phyloP scores from a whole-genome alignment of 2,113 vertebrate species.

The Bambusicola thoracicus region DNA sequence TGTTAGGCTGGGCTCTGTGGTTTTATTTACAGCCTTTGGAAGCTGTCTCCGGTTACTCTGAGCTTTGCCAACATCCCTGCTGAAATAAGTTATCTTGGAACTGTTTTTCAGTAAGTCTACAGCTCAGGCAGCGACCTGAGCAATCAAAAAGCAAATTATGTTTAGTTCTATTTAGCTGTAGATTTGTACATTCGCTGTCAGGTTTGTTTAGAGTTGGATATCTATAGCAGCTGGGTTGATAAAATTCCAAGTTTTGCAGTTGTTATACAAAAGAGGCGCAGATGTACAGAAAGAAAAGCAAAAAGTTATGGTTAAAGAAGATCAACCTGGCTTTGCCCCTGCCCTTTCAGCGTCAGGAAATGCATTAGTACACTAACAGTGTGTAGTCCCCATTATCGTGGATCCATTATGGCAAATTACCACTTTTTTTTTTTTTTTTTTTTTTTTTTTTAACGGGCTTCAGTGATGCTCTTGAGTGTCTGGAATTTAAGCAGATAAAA shows the following conservation, averaged over 20 bases:
- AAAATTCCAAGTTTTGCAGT: not conserved
- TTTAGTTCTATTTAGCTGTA: not conserved
- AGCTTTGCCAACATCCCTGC: not conserved
- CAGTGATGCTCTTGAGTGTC: constrained; percentile 36
- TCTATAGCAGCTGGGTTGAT: not conserved
- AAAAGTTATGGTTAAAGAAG: not conserved
- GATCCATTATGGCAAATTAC: constrained; percentile 24
- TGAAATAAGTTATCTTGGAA: not conserved
- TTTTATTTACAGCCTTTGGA: not conserved
- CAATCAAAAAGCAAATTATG: not conserved
- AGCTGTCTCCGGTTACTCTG: not conserved
- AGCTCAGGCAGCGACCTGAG: not conserved
- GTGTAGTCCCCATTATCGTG: not conserved
- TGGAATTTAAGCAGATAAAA: constrained; percentile 59
- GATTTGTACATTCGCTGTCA: not conserved
- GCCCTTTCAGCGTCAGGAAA: not conserved
- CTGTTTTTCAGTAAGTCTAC: not conserved
- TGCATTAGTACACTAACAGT: not conserved
- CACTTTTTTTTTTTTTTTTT: not conserved
- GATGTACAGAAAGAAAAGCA: not conserved
- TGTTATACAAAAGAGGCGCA: not conserved
- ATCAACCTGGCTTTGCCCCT: not conserved
- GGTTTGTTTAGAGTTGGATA: not conserved
- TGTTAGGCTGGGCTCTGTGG: not conserved
- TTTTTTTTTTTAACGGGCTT: constrained; percentile 28